Percentiles rank a stretch among this genome's conserved stretches.
phyloP scores from a whole-genome alignment of 64 coral and sea anemone genomes.

The Acropora yongei region DNA sequence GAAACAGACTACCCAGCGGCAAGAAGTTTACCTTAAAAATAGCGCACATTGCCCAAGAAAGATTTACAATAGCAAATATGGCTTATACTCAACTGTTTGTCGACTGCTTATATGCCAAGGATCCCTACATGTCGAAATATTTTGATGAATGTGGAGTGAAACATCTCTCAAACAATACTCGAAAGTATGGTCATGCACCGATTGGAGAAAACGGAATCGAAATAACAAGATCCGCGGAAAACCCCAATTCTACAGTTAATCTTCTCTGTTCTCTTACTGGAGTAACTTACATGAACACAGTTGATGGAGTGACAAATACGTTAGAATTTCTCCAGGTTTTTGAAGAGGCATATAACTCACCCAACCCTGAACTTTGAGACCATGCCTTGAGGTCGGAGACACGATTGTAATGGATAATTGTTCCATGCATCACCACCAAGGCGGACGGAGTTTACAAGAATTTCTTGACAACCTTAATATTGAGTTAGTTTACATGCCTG shows the following conservation, averaged over 20 bases:
- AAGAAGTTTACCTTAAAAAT: too few species aligned
- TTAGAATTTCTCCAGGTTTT: slow-evolving; percentile 26
- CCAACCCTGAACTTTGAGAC: slow-evolving; percentile 47
- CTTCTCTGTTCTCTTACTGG: slow-evolving; percentile 33
- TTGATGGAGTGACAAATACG: slow-evolving; percentile 38
- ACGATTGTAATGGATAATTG: slow-evolving; percentile 45
- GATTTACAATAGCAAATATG: too few species aligned
- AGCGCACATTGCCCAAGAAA: too few species aligned
- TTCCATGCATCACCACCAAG: slow-evolving; percentile 13
- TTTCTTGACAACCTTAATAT: slow-evolving; percentile 66
- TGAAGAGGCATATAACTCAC: slow-evolving; percentile 50
- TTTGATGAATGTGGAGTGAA: too few species aligned
- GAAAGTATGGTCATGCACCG: slow-evolving; percentile 12
- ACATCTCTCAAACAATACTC: background rate
- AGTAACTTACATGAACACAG: slow-evolving; percentile 32
- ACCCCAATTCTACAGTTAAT: slow-evolving; percentile 46
- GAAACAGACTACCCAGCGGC: too few species aligned
- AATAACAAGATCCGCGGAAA: background rate
- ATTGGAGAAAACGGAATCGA: slow-evolving; percentile 32
- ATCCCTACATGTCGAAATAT: too few species aligned
- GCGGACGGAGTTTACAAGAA: slow-evolving; percentile 23
- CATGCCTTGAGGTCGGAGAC: slow-evolving; percentile 58
- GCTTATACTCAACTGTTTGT: too few species aligned
- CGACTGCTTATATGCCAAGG: too few species aligned
- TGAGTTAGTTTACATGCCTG: slow-evolving; percentile 64